phyloP scores from a whole-genome alignment of 2,888 invertebrate species.

The Timema cristinae region DNA sequence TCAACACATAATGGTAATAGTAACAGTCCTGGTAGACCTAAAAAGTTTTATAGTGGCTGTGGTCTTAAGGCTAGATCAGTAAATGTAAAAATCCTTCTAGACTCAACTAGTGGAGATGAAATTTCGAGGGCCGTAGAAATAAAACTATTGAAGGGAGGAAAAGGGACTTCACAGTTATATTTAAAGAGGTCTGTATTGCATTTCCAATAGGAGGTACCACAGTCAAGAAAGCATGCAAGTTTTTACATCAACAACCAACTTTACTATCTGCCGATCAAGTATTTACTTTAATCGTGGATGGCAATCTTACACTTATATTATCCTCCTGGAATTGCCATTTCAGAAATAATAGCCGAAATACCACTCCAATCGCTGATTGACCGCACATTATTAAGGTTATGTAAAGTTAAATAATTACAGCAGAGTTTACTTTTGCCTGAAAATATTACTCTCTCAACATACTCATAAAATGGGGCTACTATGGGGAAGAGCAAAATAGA shows the following conservation, averaged over 20 bases:
- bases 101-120: neutral
- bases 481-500: conserved; percentile 11
- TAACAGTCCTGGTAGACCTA: conserved; percentile 2
- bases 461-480: neutral
- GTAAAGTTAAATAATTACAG: neutral
- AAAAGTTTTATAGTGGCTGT: neutral
- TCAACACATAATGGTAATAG: neutral
- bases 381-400: neutral
- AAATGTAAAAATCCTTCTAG: neutral
- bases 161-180: neutral
- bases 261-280: neutral
- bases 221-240: neutral
- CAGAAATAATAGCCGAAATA: conserved; percentile 4
- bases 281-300: neutral
- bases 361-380: neutral
- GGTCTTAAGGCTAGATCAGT: neutral
- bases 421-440: neutral
- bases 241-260: neutral
- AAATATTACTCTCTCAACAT: neutral
- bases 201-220: neutral
- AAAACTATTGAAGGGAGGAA: neutral
- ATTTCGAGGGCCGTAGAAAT: neutral
- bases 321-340: neutral
- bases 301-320: neutral
- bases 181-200: conserved; percentile 1